Base-by-base conservation (phyloP, 2,113 vertebrate species). In the Calidris pugnax region DNA sequence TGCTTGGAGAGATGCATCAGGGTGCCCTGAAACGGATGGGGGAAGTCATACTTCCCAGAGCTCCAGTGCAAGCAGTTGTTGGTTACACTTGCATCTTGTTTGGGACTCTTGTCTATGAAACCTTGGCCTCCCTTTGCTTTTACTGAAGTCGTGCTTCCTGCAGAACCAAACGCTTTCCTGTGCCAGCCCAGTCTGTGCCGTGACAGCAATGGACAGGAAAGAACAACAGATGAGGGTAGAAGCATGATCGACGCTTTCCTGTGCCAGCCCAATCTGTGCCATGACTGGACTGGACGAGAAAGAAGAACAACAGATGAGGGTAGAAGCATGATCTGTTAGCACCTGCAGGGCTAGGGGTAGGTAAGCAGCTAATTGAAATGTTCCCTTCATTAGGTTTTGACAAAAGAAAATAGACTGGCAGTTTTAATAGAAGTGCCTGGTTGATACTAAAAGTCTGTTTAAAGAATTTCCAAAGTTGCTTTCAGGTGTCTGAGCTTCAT, bases 241-340 rank as follows among this genome's bases (percentile, higher is more conserved):
- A 73, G 33, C 0, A 1, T 27, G 13, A 53, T 26, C 37, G 82
- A 48, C 0, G 3, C 1, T 4, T 47, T 78, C 50, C 51, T 45
- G 24, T 68, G 43, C 45, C 78, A 69, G 66, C n/a, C 47, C 51
- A 57, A 1, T 10, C 67, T 75, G 27, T 48, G 28, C 55, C 6
- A 1, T 78, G 64, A 30, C 59, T 74, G 63, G 37, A 18, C 53
- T 23, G n/a, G 67, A 5, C 33, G 39, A 67, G 76, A 69, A 88
- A 72, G 35, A 53, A 1, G 0, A 41, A 39, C 50, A 57, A 3
- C 21, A 0, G 0, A 0, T 59, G 35, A 32, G 24, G 15, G 35
- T 4, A 57, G n/a, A 79, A 73, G 33, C 0, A 1, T 27, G 13
- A 53, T 26, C 37, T 76, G 26, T 47, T 43, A 20, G 55, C 33